Evolutionary conservation across 2,888 invertebrate species (phyloP).

Genomic region (Pterostichus niger): DNA sequence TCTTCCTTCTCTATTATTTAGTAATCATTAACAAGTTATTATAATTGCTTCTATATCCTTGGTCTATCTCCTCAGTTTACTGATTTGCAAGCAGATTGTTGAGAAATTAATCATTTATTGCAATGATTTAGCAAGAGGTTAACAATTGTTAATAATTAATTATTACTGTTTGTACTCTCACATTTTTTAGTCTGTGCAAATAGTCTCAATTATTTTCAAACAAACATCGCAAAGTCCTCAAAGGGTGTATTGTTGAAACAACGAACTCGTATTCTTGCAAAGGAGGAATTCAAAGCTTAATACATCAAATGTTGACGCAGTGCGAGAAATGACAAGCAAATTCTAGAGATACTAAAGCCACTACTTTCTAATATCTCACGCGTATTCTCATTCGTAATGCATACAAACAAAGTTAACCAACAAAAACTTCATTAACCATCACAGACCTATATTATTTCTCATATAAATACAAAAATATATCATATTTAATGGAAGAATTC

Average conservation of each 20-base stretch:
- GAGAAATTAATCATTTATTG: conserved; percentile 35
- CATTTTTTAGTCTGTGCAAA: conserved; percentile 13
- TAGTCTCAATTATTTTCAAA: conserved; percentile 27
- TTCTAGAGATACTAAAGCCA: conserved; percentile 36
- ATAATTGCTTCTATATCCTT: conserved; percentile 32
- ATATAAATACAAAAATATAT: too few species aligned
- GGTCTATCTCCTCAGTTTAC: conserved; percentile 5
- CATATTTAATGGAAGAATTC: too few species aligned
- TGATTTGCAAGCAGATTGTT: conserved; percentile 9
- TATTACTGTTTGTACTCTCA: conserved; percentile 26
- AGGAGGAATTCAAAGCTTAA: conserved; percentile 31
- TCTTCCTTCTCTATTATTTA: too few species aligned
- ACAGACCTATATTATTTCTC: conserved; percentile 8
- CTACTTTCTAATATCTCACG: conserved; percentile 50
- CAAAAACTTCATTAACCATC: conserved; percentile 45
- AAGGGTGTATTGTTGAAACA: conserved; percentile 27
- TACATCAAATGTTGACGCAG: conserved; percentile 48
- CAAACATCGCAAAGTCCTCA: neutral
- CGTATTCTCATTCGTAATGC: conserved; percentile 32
- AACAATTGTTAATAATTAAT: conserved; percentile 29
- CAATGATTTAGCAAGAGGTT: conserved; percentile 31
- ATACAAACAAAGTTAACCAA: conserved; percentile 37
- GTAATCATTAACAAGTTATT: conserved; percentile 42
- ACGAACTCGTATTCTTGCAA: conserved; percentile 28
- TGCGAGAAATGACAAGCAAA: conserved; percentile 51